These are phyloP conservation scores for Lontra canadensis DNA, from an alignment of 2,113 vertebrate species.

Conservation along the genomic window DNA sequence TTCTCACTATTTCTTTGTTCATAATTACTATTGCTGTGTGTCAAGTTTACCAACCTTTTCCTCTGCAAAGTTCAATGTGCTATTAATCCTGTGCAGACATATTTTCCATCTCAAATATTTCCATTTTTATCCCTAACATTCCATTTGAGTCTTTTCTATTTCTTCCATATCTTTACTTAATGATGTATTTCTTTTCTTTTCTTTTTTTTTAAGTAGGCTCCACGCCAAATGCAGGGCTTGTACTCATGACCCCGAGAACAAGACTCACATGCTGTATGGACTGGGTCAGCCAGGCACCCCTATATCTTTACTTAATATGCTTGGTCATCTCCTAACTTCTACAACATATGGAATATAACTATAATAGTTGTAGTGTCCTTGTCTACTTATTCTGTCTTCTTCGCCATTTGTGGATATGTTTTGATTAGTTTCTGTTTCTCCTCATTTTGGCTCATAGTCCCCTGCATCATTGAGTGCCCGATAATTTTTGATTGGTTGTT, in stretches of 20 bases:
- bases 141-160: not conserved
- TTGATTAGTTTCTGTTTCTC: not conserved
- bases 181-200: not conserved
- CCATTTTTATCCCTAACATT: not conserved
- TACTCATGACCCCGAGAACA: not conserved
- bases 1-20: not conserved
- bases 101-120: not conserved
- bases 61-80: not conserved
- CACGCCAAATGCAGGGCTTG: not conserved
- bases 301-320: not conserved
- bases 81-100: not conserved
- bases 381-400: not conserved
- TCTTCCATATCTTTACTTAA: not conserved
- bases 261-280: not conserved
- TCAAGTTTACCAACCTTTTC: not conserved
- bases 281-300: not conserved
- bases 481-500: not conserved
- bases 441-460: not conserved
- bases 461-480: not conserved
- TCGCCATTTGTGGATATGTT: not conserved
- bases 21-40: not conserved
- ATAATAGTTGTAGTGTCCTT: not conserved
- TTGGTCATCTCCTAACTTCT: not conserved
- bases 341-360: not conserved
- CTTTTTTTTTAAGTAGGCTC: not conserved